Base-by-base conservation (phyloP, 1,140 invertebrate genomes). In the Tribolium castaneum region DNA sequence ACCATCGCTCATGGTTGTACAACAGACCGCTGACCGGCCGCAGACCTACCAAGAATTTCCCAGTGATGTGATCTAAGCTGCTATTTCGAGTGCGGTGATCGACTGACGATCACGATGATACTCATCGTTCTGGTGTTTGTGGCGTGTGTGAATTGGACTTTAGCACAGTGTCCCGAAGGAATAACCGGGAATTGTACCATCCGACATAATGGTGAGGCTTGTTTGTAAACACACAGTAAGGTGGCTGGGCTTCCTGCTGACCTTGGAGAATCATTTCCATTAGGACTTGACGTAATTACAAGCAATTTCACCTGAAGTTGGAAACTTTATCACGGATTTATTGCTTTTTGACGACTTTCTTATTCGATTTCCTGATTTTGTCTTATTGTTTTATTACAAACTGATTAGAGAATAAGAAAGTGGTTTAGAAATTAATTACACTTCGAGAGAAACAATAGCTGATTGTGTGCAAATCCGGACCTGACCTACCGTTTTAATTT, bases 1-100 rank as follows among this genome's bases (percentile, higher is more conserved):
- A 76, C 54, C 52, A 50, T 76, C 51, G 49, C 39, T 71, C 45
- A 59, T 19, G 16, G 35, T 45, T 45, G n/a, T 30, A 30, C 25
- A 19, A 19, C 71, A 76, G 54, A 66, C 74, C 56, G 74, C 74
- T 76, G 75, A 76, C 75, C 75, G 56, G 35, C 50, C 75, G 75
- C 75, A 76, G 35, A 70, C 51, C 71, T 54, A 73, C 13, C 73
- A 75, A 75, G 52, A 75, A 75, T 62, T 62, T 59, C 12, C 30
- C 54, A 62, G 73, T 75, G 73, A 75, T 75, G 73, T 75, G 73
- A 75, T 75, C 73, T 16, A 75, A 75, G 45, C 49, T 51, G 14
- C 30, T 77, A 35, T 25, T 62, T 62, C 25, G 30, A 66, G 59
- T 66, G 34, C 56, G 59, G 70, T 78, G 76, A 73, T 72, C 34